Evolutionary conservation across 2,113 vertebrate species (phyloP), one percentile per base, ranked within the genome.

Genomic region (Arizona elegans): DNA sequence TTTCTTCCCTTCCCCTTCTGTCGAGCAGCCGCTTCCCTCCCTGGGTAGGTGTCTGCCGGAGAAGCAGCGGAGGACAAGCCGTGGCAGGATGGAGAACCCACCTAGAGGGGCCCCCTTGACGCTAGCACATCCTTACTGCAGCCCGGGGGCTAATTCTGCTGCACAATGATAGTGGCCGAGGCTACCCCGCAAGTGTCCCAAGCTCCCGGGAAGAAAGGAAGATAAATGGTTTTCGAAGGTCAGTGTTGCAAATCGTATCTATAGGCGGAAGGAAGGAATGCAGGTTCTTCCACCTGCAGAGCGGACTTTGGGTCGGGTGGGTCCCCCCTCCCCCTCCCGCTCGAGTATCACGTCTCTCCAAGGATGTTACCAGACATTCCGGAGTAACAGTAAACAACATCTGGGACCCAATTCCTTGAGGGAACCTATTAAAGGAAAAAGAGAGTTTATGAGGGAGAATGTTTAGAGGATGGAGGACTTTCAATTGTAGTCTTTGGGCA

Each of bases 31-130:
- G 3, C 88, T 88, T n/a, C 62, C 38, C 11, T 12, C 15, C 54
- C 92, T 86, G 50, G n/a, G 4, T 0, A 21, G 47, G 90, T 33
- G 54, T 0, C 21, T 55, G 91, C 11, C 91, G 95, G 90, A 96
- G 90, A n/a, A 87, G 96, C 95, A 38, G 56, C 85, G 87, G 90
- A 85, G 90, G 85, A 81, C 87, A 93, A 90, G 95, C 97, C 96
- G 96, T 94, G 95, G 91, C 96, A 11, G 62, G 23, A 7, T 29
- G 96, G 95, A 94, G 97, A 98, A 89, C 97, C 98, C 98, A 98
- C 98, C 98, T 98, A 98, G 97, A 97, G 98, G 98, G 97, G 96
- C 95, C 98, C 98, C 97, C 97, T 97, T 97, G 97, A 98, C 97
- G 98, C 97, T 96, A 95, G 96, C 95, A 93, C 95, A 96, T 96